Evolutionary conservation across 2,113 vertebrate species (phyloP).

Genomic region (Tinamus guttatus): DNA sequence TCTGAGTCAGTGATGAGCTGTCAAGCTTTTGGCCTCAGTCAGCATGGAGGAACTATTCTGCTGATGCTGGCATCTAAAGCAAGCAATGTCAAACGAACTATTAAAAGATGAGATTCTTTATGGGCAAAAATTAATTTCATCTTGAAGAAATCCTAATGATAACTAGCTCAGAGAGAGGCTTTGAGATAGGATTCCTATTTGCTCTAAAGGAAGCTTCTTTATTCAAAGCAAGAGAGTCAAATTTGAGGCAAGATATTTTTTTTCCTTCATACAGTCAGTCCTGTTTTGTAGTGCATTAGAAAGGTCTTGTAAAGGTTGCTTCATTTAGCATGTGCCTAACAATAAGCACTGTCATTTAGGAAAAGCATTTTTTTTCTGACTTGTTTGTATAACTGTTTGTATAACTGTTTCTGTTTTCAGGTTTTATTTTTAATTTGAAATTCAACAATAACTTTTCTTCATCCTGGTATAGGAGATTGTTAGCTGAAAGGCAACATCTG

Average conservation of each 20-base stretch:
- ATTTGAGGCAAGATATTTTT: not conserved
- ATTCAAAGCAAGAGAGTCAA: not conserved
- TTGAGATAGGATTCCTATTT: not conserved
- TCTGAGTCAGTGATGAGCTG: not conserved
- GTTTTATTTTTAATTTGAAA: not conserved
- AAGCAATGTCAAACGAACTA: constrained; percentile 9
- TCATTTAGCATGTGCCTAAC: not conserved
- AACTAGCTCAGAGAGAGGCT: not conserved
- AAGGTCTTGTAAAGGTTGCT: not conserved
- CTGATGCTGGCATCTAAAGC: not conserved
- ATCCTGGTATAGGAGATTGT: not conserved
- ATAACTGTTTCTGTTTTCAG: not conserved
- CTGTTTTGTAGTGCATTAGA: not conserved
- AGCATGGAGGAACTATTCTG: not conserved
- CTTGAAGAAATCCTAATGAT: not conserved
- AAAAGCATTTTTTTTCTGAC: not conserved
- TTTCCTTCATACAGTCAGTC: not conserved
- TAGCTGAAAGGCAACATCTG: not conserved
- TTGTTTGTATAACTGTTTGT: not conserved
- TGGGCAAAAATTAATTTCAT: not conserved
- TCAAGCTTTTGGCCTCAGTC: not conserved
- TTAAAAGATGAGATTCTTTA: constrained; percentile 15
- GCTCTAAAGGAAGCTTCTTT: not conserved
- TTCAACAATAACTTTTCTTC: not conserved
- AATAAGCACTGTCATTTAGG: not conserved